Percentiles rank a stretch among this genome's conserved stretches.
These are phyloP conservation scores for Sinocyclocheilus maitianheensis DNA, from an alignment of 2,113 vertebrate genomes.

Conservation along the genomic window DNA sequence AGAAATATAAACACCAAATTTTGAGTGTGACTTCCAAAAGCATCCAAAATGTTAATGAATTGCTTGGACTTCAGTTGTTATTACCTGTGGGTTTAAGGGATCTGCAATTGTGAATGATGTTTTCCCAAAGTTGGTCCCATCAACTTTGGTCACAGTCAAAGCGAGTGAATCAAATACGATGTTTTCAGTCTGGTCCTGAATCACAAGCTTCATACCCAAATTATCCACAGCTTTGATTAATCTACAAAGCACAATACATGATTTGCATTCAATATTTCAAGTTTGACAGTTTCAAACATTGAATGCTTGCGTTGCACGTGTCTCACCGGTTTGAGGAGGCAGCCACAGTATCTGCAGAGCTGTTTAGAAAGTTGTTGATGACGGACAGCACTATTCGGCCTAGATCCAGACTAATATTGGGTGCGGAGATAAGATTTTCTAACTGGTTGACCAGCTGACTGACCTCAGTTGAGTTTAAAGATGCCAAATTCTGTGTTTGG, in stretches of 20 bases:
- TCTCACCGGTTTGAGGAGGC: slow-evolving; percentile 81
- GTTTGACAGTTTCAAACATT: neutral
- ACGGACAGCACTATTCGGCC: slow-evolving; percentile 67
- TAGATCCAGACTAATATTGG: slow-evolving; percentile 65
- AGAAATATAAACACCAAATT: slow-evolving; percentile 37
- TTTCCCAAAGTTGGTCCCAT: slow-evolving; percentile 74
- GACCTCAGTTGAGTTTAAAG: slow-evolving; percentile 73
- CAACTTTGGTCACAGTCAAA: slow-evolving; percentile 80
- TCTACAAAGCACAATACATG: slow-evolving; percentile 65
- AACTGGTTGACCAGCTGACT: slow-evolving; percentile 73
- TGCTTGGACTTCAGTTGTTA: neutral
- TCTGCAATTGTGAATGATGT: slow-evolving; percentile 79
- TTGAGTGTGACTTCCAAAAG: neutral
- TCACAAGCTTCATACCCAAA: slow-evolving; percentile 81
- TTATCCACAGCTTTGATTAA: slow-evolving; percentile 83
- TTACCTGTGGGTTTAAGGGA: slow-evolving; percentile 77
- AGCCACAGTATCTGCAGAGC: slow-evolving; percentile 67
- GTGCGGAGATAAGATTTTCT: slow-evolving; percentile 75
- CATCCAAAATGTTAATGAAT: neutral
- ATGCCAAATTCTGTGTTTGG: slow-evolving; percentile 54
- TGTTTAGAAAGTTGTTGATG: slow-evolving; percentile 80
- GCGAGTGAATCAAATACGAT: slow-evolving; percentile 80
- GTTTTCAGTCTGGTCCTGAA: slow-evolving; percentile 65
- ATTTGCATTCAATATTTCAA: neutral
- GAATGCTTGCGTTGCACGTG: neutral